Evolutionary conservation across 2,797 vertebrate genomes (phyloP).

Genomic region (Schizothorax lantsangensis): DNA sequence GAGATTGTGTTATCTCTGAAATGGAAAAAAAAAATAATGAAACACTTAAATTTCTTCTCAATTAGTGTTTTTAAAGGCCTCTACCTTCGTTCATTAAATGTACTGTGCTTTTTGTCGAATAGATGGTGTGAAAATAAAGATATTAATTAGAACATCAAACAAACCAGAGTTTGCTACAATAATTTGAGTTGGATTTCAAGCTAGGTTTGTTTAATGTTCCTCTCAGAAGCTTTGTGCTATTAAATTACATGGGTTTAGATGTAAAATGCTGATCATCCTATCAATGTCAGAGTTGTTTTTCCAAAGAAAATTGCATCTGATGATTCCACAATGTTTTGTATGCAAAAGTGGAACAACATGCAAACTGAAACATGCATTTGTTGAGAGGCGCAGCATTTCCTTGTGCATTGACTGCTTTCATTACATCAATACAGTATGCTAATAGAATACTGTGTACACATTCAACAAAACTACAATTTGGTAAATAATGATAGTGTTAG

Average conservation of each 20-base stretch:
- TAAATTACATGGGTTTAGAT: constrained; percentile 27
- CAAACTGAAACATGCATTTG: not conserved
- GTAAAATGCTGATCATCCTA: not conserved
- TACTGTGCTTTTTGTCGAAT: constrained; percentile 46
- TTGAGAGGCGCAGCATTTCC: not conserved
- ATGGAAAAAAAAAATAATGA: constrained; percentile 46
- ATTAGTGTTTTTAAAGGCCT: constrained; percentile 59
- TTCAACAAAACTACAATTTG: not conserved
- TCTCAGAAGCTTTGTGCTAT: not conserved
- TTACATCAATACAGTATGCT: constrained; percentile 4
- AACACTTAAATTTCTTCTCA: constrained; percentile 56
- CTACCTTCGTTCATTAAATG: constrained; percentile 48
- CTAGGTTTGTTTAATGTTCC: not conserved
- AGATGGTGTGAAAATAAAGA: constrained; percentile 27
- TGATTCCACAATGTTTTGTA: not conserved
- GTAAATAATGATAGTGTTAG: not conserved
- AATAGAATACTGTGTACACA: not conserved
- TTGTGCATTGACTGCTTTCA: constrained; percentile 14
- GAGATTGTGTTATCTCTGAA: constrained; percentile 56
- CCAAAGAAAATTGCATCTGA: not conserved
- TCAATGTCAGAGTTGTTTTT: constrained; percentile 12
- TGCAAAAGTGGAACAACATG: not conserved
- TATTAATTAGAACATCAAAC: not conserved
- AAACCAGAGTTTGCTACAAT: not conserved
- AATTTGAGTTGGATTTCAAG: not conserved